Evolutionary conservation across 2,888 invertebrate genomes (phyloP).

Genomic region (Agonopterix arenella): DNA sequence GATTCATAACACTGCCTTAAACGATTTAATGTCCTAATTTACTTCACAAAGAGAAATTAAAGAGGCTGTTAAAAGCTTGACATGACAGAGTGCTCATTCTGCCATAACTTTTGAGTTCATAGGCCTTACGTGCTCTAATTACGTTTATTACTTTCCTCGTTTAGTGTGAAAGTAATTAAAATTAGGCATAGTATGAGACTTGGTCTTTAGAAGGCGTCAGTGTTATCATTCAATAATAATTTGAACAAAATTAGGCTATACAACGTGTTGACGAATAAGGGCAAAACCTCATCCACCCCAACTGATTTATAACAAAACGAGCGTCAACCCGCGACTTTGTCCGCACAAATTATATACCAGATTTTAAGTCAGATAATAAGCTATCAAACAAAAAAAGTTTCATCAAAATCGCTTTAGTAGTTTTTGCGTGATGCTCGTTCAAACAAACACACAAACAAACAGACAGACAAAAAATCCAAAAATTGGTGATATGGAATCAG

Average conservation of each 20-base stretch:
- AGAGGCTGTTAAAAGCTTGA: constrained; percentile 70
- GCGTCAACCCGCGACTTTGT: too few relatives aligned
- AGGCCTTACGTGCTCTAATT: constrained; percentile 62
- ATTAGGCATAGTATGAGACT: constrained; percentile 23
- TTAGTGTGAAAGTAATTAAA: constrained; percentile 41
- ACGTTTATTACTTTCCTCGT: constrained; percentile 53
- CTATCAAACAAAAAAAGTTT: too few relatives aligned
- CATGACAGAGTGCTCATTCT: constrained; percentile 71
- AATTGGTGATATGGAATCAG: too few relatives aligned
- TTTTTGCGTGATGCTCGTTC: too few relatives aligned
- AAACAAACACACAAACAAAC: too few relatives aligned
- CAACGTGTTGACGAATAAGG: too few relatives aligned
- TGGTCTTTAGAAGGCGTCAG: neutral
- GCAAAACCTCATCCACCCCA: too few relatives aligned
- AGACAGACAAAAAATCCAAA: too few relatives aligned
- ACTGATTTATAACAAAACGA: too few relatives aligned
- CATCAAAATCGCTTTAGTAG: too few relatives aligned
- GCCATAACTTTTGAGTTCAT: constrained; percentile 67
- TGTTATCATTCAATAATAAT: constrained; percentile 1
- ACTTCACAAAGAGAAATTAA: constrained; percentile 71
- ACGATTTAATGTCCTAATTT: constrained; percentile 73
- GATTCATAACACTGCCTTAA: constrained; percentile 54
- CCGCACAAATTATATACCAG: too few relatives aligned
- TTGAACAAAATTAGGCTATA: neutral
- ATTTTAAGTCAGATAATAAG: too few relatives aligned